These are phyloP conservation scores for Lepidonotus clava DNA, from an alignment of 2,888 invertebrate species.

Conservation along the genomic window DNA sequence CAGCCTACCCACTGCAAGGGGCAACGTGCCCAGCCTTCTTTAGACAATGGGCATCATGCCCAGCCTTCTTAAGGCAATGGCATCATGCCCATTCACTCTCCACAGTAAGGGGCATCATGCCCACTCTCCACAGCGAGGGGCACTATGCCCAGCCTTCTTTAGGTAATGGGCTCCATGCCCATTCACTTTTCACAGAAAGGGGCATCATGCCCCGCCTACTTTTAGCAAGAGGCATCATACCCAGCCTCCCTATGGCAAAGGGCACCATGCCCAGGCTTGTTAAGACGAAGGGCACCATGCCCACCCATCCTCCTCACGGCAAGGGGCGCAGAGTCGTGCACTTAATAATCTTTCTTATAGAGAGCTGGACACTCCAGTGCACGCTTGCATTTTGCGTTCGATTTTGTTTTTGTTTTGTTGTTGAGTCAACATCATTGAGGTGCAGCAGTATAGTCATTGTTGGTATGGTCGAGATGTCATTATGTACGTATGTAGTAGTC, in stretches of 20 bases:
- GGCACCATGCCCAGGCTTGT: too few relatives aligned
- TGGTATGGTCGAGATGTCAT: conserved; percentile 18
- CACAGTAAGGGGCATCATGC: not conserved
- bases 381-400: not conserved
- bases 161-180: too few relatives aligned
- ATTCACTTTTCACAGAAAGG: not conserved
- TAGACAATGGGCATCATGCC: too few relatives aligned
- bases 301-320: not conserved
- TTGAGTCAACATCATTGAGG: not conserved
- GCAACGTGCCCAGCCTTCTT: not conserved
- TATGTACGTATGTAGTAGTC: conserved; percentile 12
- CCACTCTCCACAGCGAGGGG: too few relatives aligned
- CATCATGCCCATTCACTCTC: too few relatives aligned
- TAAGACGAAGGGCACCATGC: not conserved
- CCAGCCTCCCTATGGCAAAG: not conserved
- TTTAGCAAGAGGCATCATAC: not conserved
- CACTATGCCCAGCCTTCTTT: too few relatives aligned
- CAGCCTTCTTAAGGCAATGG: too few relatives aligned
- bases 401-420: not conserved
- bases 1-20: not conserved
- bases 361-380: not conserved
- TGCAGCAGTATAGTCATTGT: conserved; percentile 48
- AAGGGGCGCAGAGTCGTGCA: too few relatives aligned
- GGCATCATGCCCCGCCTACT: too few relatives aligned
- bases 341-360: too few relatives aligned